A percentile compares a stretch with the other conserved stretches of the same genome.
These are phyloP conservation scores for Polypedilum vanderplanki DNA, from an alignment of 1,140 invertebrate species.

Conservation along the genomic window DNA sequence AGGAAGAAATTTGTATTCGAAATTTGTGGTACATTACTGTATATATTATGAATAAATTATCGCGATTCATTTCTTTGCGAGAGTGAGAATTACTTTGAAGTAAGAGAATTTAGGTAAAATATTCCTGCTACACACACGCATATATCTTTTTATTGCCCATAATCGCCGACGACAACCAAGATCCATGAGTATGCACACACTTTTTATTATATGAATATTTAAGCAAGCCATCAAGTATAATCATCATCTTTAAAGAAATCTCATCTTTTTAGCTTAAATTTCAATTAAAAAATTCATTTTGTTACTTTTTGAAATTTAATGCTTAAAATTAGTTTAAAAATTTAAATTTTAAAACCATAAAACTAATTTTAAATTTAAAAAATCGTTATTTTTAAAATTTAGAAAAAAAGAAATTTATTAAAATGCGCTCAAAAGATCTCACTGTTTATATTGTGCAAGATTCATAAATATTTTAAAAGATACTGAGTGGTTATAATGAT, in stretches of 20 bases:
- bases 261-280: too few species aligned
- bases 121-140: background rate
- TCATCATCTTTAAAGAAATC: too few species aligned
- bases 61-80: background rate
- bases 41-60: slow-evolving; percentile 25
- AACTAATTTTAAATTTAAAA: too few species aligned
- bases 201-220: too few species aligned
- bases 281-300: too few species aligned
- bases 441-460: background rate
- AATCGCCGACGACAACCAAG: background rate
- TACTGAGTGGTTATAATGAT: background rate
- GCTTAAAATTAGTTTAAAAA: too few species aligned
- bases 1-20: slow-evolving; percentile 15
- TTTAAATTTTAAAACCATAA: too few species aligned
- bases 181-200: too few species aligned
- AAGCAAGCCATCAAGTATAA: too few species aligned
- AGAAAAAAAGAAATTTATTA: background rate
- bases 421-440: background rate
- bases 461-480: background rate
- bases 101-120: slow-evolving; percentile 22
- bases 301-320: too few species aligned
- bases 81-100: background rate
- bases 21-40: slow-evolving; percentile 25
- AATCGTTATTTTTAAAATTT: too few species aligned
- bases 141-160: slow-evolving; percentile 11